phyloP scores from a whole-genome alignment of 2,888 invertebrate genomes.

The Tetragonula carbonaria region DNA sequence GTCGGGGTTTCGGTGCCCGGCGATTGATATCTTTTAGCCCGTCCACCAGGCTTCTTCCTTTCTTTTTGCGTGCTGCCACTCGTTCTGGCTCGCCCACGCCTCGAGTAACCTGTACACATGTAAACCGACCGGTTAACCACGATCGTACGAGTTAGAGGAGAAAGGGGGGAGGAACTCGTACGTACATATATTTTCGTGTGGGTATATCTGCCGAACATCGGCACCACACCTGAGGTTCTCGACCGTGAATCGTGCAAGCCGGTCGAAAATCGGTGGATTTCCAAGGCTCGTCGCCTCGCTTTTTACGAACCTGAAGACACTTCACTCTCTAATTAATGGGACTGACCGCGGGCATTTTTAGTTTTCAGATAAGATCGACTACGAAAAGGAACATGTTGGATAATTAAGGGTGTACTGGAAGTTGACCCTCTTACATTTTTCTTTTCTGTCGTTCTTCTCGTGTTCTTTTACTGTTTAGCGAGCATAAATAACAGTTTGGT shows the following conservation, averaged over 20 bases:
- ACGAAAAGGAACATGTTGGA: neutral
- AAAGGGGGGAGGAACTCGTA: conserved; percentile 37
- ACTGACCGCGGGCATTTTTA: neutral
- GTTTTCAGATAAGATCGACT: neutral
- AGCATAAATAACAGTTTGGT: no score
- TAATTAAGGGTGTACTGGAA: neutral
- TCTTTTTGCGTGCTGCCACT: conserved; percentile 63
- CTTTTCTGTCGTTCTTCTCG: no score
- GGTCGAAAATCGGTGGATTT: conserved; percentile 27
- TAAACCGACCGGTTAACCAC: conserved; percentile 74
- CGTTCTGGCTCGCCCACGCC: conserved; percentile 72
- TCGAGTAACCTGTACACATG: conserved; percentile 70
- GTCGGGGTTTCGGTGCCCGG: conserved; percentile 33
- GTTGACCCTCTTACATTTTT: neutral
- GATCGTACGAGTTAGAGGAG: conserved; percentile 44
- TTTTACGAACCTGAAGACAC: neutral
- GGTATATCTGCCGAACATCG: conserved; percentile 40
- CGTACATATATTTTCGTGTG: conserved; percentile 34
- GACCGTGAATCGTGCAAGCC: conserved; percentile 46
- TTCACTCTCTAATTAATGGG: conserved; percentile 7
- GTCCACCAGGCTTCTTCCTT: conserved; percentile 43
- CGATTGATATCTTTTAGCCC: conserved; percentile 59
- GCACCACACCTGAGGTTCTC: conserved; percentile 41
- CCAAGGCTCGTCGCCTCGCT: neutral
- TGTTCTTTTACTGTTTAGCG: no score